Conservation (phyloP, 2,113 vertebrate species). For the Arothron firmamentum region DNA sequence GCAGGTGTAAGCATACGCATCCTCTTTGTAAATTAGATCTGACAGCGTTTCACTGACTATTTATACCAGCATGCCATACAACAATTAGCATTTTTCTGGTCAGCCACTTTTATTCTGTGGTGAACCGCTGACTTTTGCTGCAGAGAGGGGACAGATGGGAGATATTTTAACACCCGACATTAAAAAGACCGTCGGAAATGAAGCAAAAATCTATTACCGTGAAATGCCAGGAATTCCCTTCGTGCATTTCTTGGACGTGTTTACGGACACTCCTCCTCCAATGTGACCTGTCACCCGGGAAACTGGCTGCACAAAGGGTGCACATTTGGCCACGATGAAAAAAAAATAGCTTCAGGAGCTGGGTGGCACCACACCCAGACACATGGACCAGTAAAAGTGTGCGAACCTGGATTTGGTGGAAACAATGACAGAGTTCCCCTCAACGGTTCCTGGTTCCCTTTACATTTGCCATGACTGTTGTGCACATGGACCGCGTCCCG, state of each 20-base stretch:
- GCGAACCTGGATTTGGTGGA: constrained; percentile 63
- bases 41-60: constrained; percentile 61
- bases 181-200: constrained; percentile 48
- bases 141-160: constrained; percentile 64
- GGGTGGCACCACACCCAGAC: constrained; percentile 65
- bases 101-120: constrained; percentile 71
- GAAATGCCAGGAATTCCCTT: constrained; percentile 22
- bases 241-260: constrained; percentile 24
- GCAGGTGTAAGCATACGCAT: constrained; percentile 27
- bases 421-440: constrained; percentile 56
- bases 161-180: constrained; percentile 69
- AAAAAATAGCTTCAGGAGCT: constrained; percentile 42
- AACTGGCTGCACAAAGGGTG: constrained; percentile 25
- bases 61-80: constrained; percentile 65
- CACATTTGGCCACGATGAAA: constrained; percentile 40
- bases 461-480: constrained; percentile 31
- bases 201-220: constrained; percentile 11
- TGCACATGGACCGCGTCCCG: constrained; percentile 38
- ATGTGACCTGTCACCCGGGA: constrained; percentile 36
- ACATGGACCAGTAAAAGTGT: constrained; percentile 59
- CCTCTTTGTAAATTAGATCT: constrained; percentile 58
- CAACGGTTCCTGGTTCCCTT: constrained; percentile 30
- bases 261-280: constrained; percentile 41
- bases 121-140: constrained; percentile 59
- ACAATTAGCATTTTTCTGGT: constrained; percentile 73